Percentiles rank a stretch among this genome's conserved stretches.
Conservation (phyloP, 2,888 invertebrate genomes). For the Sacculina carcini region DNA sequence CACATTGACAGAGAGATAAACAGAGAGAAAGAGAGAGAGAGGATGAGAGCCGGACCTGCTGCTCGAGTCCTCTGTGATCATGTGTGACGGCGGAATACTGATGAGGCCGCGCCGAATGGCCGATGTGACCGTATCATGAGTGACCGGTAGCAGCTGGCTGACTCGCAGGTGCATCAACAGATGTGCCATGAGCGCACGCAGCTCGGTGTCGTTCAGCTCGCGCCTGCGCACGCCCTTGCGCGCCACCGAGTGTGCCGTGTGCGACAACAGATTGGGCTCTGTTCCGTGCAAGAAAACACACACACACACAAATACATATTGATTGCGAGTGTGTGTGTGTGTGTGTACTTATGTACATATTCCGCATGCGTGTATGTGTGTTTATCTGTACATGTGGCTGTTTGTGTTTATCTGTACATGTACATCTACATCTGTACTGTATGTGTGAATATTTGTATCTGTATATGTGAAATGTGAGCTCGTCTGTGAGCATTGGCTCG, state of each 20-base stretch:
- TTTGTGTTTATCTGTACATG: too few species aligned
- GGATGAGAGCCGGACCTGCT: neutral
- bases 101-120: slow-evolving; percentile 44
- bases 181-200: slow-evolving; percentile 57
- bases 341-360: too few species aligned
- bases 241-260: slow-evolving; percentile 72
- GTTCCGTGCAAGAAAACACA: slow-evolving; percentile 16
- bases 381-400: too few species aligned
- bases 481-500: too few species aligned
- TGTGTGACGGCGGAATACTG: slow-evolving; percentile 54
- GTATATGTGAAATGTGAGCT: too few species aligned
- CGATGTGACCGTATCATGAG: slow-evolving; percentile 37
- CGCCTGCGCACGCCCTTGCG: slow-evolving; percentile 39
- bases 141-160: slow-evolving; percentile 67
- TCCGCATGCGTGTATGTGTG: too few species aligned
- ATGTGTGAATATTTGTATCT: too few species aligned
- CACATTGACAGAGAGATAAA: too few species aligned
- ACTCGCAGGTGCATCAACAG: slow-evolving; percentile 57
- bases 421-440: too few species aligned
- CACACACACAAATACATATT: too few species aligned
- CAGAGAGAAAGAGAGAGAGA: slow-evolving; percentile 3
- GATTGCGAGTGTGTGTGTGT: too few species aligned
- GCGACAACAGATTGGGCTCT: slow-evolving; percentile 71
- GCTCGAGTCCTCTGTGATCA: slow-evolving; percentile 40
- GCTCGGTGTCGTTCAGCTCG: slow-evolving; percentile 53